Evolutionary conservation across 2,888 invertebrate species (phyloP).

Genomic region (Phaedon cochleariae): DNA sequence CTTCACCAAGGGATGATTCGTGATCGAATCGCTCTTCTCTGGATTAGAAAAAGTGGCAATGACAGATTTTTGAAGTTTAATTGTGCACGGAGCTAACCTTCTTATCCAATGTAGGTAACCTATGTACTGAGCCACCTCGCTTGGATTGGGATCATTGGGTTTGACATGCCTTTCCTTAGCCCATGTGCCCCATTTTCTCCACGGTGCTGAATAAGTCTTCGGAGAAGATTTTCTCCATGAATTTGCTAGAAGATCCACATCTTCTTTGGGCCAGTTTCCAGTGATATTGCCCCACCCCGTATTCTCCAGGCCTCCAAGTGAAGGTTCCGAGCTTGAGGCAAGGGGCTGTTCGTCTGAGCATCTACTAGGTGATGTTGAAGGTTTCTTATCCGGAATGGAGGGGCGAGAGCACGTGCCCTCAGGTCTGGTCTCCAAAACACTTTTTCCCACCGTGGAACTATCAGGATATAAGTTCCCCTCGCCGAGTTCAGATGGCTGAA

Average conservation of each 20-base stretch:
- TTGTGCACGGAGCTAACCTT: slow-evolving; percentile 14
- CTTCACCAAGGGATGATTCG: slow-evolving; percentile 22
- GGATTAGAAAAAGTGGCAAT: slow-evolving; percentile 24
- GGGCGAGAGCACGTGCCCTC: slow-evolving; percentile 47
- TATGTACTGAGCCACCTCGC: slow-evolving; percentile 18
- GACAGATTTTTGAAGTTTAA: slow-evolving; percentile 28
- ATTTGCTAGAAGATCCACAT: slow-evolving; percentile 26
- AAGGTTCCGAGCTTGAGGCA: slow-evolving; percentile 36
- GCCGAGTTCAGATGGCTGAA: slow-evolving; percentile 44
- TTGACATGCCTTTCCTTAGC: neutral
- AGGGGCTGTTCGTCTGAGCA: slow-evolving; percentile 29
- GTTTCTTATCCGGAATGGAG: slow-evolving; percentile 33
- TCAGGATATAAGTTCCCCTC: slow-evolving; percentile 42
- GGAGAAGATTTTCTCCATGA: slow-evolving; percentile 34
- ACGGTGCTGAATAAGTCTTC: slow-evolving; percentile 33
- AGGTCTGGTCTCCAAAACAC: slow-evolving; percentile 52
- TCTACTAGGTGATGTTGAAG: slow-evolving; percentile 35
- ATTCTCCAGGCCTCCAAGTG: slow-evolving; percentile 47
- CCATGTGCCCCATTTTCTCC: slow-evolving; percentile 23
- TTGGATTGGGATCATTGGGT: slow-evolving; percentile 7
- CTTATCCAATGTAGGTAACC: slow-evolving; percentile 14
- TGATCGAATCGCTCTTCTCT: slow-evolving; percentile 5
- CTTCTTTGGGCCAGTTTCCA: slow-evolving; percentile 37
- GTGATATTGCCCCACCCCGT: slow-evolving; percentile 41
- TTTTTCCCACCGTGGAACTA: slow-evolving; percentile 42